These are phyloP conservation scores for Cairina moschata DNA, from an alignment of 2,113 vertebrate species.

Conservation along the genomic window DNA sequence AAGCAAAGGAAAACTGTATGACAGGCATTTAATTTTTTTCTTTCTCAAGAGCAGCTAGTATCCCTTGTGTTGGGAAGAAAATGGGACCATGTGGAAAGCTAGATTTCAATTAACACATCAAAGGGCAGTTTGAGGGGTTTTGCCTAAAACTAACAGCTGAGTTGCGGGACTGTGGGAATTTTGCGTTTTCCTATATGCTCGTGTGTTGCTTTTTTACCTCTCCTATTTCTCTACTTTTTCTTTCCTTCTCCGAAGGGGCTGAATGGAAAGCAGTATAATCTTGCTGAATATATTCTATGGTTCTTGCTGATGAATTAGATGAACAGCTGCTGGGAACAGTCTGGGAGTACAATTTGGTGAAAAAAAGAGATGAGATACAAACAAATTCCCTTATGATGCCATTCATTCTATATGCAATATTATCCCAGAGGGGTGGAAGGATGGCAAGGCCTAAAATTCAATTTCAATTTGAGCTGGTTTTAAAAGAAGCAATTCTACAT, in stretches of 20 bases:
- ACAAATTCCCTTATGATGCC: constrained; percentile 40
- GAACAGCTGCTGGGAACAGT: constrained; percentile 55
- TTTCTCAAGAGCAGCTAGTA: not conserved
- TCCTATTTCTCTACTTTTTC: not conserved
- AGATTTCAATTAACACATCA: constrained; percentile 36
- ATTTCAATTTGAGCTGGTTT: constrained; percentile 17
- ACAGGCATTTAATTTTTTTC: constrained; percentile 24
- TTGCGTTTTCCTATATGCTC: not conserved
- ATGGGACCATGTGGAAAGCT: not conserved
- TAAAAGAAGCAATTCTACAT: constrained; percentile 39
- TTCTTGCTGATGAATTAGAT: constrained; percentile 60
- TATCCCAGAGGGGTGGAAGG: constrained; percentile 18
- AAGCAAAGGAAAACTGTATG: constrained; percentile 32
- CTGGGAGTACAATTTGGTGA: constrained; percentile 38
- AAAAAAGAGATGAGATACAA: constrained; percentile 41
- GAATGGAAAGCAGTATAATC: constrained; percentile 35
- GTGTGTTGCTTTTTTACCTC: not conserved
- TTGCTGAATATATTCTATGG: constrained; percentile 15
- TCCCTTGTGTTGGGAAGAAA: constrained; percentile 27
- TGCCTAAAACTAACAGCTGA: not conserved
- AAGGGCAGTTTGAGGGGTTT: constrained; percentile 2
- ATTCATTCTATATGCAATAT: constrained; percentile 35
- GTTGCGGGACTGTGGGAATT: constrained; percentile 14
- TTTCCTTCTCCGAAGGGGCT: not conserved
- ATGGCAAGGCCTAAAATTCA: constrained; percentile 34